Evolutionary conservation across 2,888 invertebrate genomes (phyloP).

Genomic region (Cerceris ruficornis): DNA sequence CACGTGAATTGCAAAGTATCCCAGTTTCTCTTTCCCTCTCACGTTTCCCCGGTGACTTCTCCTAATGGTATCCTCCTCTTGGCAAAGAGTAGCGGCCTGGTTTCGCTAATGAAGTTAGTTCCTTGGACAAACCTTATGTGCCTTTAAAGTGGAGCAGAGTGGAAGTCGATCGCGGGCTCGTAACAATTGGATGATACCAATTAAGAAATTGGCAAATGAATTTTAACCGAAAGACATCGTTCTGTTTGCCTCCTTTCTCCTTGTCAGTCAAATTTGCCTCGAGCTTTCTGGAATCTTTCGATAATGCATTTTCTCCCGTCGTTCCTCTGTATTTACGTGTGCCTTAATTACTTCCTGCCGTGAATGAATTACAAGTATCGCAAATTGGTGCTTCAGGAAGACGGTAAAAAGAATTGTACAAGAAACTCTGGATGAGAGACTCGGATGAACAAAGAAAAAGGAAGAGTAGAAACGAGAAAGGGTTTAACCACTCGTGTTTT

Average conservation of each 20-base stretch:
- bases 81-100: slow-evolving; percentile 73
- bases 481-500: too few relatives aligned
- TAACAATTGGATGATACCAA: slow-evolving; percentile 29
- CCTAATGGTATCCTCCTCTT: slow-evolving; percentile 72
- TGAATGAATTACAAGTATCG: too few relatives aligned
- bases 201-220: slow-evolving; percentile 35
- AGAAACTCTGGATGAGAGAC: too few relatives aligned
- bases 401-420: too few relatives aligned
- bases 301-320: too few relatives aligned
- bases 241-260: not conserved
- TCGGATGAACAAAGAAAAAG: too few relatives aligned
- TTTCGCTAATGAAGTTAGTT: slow-evolving; percentile 75
- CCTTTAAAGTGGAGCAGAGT: slow-evolving; percentile 25
- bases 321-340: too few relatives aligned
- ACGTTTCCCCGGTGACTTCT: slow-evolving; percentile 40
- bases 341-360: too few relatives aligned
- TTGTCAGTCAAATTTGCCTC: not conserved
- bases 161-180: slow-evolving; percentile 29
- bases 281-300: too few relatives aligned
- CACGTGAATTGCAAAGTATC: slow-evolving; percentile 75
- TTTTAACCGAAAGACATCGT: slow-evolving; percentile 5
- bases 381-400: too few relatives aligned
- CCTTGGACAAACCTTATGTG: slow-evolving; percentile 48
- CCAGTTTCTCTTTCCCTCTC: slow-evolving; percentile 35
- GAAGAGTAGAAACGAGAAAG: too few relatives aligned